Evolutionary conservation across 2,113 vertebrate genomes (phyloP), one percentile per base, ranked within the genome.

Genomic region (Miniopterus natalensis): DNA sequence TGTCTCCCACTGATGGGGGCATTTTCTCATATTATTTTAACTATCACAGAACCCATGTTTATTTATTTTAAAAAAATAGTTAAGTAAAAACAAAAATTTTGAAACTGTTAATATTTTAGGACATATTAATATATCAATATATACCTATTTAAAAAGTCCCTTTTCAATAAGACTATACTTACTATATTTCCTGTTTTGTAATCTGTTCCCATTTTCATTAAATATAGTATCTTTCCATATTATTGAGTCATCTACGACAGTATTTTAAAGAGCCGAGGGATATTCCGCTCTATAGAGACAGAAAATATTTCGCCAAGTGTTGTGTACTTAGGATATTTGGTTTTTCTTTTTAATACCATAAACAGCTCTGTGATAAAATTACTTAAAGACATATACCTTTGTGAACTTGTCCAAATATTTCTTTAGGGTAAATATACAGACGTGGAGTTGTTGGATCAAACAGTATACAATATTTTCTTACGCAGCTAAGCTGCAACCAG

Each of bases 351-450:
- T 11, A 65, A 21, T 92, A 92, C n/a, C 36, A 63, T 71, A 78
- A 90, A 68, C n/a, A 77, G 6, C 77, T 84, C n/a, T 88, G 20
- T 45, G 36, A 94, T 63, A 93, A 94, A 90, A 92, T 75, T 57
- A 75, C 65, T 81, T 74, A 78, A 90, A 90, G 40, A 85, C 4
- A 63, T 1, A 75, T 6, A 93, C 40, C 21, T 96, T 95, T 61
- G 23, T 40, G 45, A 93, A 88, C 25, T 70, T 73, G n/a, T n/a
- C 59, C 55, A 88, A 66, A 66, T 65, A 59, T n/a, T 88, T 90
- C 68, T 94, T 96, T 86, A 91, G 63, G 31, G 53, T 78, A 91
- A 95, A 93, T 93, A 96, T 18, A 31, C 66, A 94, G 51, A 77
- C 3, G 25, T 31, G 17, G 8, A 77, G 42, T 63, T 93, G 21